Evolutionary conservation across 2,113 vertebrate species (phyloP), one percentile per base, ranked within the genome.

Genomic region (Poeciliopsis prolifica): DNA sequence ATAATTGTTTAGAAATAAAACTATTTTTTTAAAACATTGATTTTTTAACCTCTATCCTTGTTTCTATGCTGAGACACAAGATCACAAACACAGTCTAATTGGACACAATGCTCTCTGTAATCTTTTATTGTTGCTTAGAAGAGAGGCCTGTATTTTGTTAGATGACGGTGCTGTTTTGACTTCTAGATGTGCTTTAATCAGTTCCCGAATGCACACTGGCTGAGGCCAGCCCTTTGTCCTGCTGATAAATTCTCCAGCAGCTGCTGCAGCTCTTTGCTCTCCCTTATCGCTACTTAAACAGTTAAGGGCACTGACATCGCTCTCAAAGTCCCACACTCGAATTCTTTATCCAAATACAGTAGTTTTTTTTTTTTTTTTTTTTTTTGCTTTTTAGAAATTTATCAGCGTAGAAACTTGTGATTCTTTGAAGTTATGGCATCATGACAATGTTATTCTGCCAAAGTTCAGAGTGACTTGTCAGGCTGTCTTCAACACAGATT

Each of bases 241-340:
- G 0, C 72, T 73, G 88, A 91, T 90, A 88, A 83, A 80, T 15
- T 13, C 37, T 58, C 72, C 61, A 0, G 7, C 77, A 80, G 72
- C 70, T 72, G 81, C 35, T 37, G 35, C 35, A 37, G 58, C 62
- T 83, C 71, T 84, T 81, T 81, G 74, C 81, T 82, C 76, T 19
- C 71, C 51, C 82, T 88, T 92, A 92, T 88, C 91, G 0, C 71
- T 68, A 37, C 54, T 72, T 65, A 81, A 85, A 91, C 80, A 79
- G 72, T 66, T 22, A 33, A 69, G 72, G 44, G 48, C 75, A 68
- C 70, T 31, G 61, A 24, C 6, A 4, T 71, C 61, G 82, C 30
- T 82, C 65, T 76, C 69, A 78, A 76, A 28, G 68, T 66, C 67
- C 30, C 73, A 51, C 67, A 3, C 64, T 40, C 3, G 0, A 37